phyloP scores from a whole-genome alignment of 2,888 invertebrate genomes.

The Drosophila monieri region DNA sequence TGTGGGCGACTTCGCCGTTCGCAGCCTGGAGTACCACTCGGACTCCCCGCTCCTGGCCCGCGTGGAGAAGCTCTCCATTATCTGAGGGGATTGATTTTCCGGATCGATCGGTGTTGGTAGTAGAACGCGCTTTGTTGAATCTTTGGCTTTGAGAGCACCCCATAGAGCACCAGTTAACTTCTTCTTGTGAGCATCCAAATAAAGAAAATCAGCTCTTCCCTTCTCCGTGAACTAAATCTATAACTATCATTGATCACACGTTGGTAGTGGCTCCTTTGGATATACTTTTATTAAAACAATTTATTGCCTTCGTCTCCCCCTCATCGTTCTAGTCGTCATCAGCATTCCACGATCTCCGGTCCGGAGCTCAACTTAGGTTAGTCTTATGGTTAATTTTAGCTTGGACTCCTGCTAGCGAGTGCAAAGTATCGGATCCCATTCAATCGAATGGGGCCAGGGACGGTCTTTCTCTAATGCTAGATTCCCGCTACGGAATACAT shows the following conservation, averaged over 20 bases:
- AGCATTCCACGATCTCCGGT: constrained; percentile 5
- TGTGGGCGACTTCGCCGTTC: constrained; percentile 80
- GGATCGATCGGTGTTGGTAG: not conserved
- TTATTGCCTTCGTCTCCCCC: constrained; percentile 59
- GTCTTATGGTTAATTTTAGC: constrained; percentile 60
- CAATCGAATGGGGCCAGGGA: constrained; percentile 16
- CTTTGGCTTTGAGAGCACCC: constrained; percentile 54
- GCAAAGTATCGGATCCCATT: constrained; percentile 30
- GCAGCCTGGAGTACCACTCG: constrained; percentile 82
- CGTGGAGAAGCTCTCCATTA: constrained; percentile 81
- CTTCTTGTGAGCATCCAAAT: constrained; percentile 35
- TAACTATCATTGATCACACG: not conserved
- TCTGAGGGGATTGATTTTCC: constrained; percentile 49
- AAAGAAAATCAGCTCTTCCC: constrained; percentile 35
- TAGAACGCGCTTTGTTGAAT: constrained; percentile 48
- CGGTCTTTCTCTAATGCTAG: constrained; percentile 40
- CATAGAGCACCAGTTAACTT: constrained; percentile 63
- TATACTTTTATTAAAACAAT: constrained; percentile 72
- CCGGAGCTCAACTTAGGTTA: constrained; percentile 60
- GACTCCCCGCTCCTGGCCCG: constrained; percentile 81
- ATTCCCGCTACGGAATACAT: constrained; percentile 51
- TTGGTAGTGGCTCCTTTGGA: constrained; percentile 52
- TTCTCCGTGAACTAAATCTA: constrained; percentile 1
- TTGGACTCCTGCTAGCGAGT: constrained; percentile 14
- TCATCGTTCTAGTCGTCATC: not conserved